These are phyloP conservation scores for Nemotelus nigrinus DNA, from an alignment of 2,888 invertebrate genomes.

Conservation along the genomic window DNA sequence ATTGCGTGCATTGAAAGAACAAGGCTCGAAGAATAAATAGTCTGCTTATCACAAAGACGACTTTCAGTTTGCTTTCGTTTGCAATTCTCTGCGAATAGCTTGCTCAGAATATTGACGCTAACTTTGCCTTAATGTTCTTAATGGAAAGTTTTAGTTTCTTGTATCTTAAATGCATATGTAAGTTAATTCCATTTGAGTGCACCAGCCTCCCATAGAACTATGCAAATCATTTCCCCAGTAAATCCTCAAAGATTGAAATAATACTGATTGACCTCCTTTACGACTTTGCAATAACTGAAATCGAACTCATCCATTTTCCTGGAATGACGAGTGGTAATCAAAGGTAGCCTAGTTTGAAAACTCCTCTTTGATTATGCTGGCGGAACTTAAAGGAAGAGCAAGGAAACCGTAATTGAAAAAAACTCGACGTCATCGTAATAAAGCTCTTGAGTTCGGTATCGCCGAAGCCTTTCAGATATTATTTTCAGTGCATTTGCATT, in stretches of 20 bases:
- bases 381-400: background rate
- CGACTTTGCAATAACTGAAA: too few species aligned
- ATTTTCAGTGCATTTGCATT: background rate
- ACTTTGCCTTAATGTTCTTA: slow-evolving; percentile 12
- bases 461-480: background rate
- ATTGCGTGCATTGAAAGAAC: slow-evolving; percentile 20
- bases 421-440: background rate
- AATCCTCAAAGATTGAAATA: too few species aligned
- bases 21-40: slow-evolving; percentile 24
- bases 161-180: too few species aligned
- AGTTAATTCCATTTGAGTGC: too few species aligned
- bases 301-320: too few species aligned
- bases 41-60: slow-evolving; percentile 41
- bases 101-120: slow-evolving; percentile 25
- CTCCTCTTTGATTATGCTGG: too few species aligned
- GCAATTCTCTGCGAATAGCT: slow-evolving; percentile 7
- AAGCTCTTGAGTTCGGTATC: background rate
- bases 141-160: too few species aligned
- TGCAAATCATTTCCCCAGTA: too few species aligned
- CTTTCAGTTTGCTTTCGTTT: slow-evolving; percentile 32
- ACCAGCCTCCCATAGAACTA: too few species aligned
- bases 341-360: too few species aligned
- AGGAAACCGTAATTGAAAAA: background rate
- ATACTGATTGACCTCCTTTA: too few species aligned
- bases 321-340: too few species aligned